phyloP scores from a whole-genome alignment of 2,888 invertebrate genomes.

The Crematogaster levior region DNA sequence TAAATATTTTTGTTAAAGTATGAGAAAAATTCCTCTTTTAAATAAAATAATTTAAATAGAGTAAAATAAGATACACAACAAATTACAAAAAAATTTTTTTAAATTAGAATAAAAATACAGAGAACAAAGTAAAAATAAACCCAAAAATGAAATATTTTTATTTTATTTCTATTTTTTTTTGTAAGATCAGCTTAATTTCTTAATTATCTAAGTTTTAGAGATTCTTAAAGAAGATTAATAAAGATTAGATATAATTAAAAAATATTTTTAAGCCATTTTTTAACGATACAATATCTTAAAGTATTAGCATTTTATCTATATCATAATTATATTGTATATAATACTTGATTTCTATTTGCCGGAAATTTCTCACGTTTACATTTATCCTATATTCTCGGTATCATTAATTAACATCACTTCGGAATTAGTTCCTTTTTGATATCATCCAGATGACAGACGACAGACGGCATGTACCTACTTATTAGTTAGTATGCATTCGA shows the following conservation, averaged over 20 bases:
- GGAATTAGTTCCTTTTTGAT: neutral
- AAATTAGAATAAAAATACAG: neutral
- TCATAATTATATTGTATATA: neutral
- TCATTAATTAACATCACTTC: slow-evolving; percentile 15
- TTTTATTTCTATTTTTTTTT: too few species aligned
- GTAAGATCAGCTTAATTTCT: too few species aligned
- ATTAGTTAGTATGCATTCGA: slow-evolving; percentile 82
- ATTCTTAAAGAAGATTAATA: too few species aligned
- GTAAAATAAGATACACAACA: too few species aligned
- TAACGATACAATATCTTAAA: neutral
- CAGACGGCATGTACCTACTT: slow-evolving; percentile 10
- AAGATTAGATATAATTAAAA: too few species aligned
- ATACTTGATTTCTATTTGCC: neutral
- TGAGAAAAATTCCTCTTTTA: neutral
- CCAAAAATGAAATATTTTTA: too few species aligned
- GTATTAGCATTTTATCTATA: neutral
- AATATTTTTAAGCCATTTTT: too few species aligned
- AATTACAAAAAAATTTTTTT: too few species aligned
- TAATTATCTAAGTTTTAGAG: too few species aligned
- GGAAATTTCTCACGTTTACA: neutral
- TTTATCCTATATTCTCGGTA: neutral
- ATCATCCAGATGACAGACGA: neutral
- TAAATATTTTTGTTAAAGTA: neutral
- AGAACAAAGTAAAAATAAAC: neutral
- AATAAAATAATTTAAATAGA: neutral